Base-by-base conservation (phyloP, 2,113 vertebrate species). In the Pelusios castaneus region DNA sequence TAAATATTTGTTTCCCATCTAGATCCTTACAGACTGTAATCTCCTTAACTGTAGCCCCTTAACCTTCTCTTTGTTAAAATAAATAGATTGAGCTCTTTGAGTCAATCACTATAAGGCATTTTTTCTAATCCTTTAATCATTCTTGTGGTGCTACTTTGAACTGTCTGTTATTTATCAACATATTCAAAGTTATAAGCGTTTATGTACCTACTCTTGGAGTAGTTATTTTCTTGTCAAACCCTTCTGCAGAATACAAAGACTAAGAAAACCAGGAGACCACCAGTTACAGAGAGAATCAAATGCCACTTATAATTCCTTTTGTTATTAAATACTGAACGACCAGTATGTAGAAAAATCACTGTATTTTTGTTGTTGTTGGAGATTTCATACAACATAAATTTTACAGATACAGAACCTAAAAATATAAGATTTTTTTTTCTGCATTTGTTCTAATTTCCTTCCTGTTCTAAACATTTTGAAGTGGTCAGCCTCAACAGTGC, bases 161-260 rank as follows among this genome's bases (percentile, higher is more conserved):
- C 19, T n/a, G 2, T 38, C 63, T 70, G 9, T 34, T 38, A 70
- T 22, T 70, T 70, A 70, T 38, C 63, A 70, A 34, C n/a, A 70
- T 38, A 17, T 70, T 82, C 29, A 79, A 52, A n/a, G 24, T 80
- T 83, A 41, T 27, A 77, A 87, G 63, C 0, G 0, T n/a, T 45
- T 85, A 11, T 38, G 3, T 81, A 95, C 85, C 88, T 83, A 96
- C 76, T 87, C 29, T 90, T 87, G 63, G 41, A 87, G 29, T 17
- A 13, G 10, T 25, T 55, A n/a, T 77, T 81, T 45, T 1, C 22
- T 60, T 87, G 49, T 25, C 45, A 80, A 2, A 8, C 22, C 3
- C 6, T 85, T 87, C 38, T 49, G 49, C 83, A 52, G 80, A 86
- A 29, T 84, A 49, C 1, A 25, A 81, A 9, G 55, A 2, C 13